Evolutionary conservation across 2,113 vertebrate genomes (phyloP).

Genomic region (Microcebus lehilahytsara): DNA sequence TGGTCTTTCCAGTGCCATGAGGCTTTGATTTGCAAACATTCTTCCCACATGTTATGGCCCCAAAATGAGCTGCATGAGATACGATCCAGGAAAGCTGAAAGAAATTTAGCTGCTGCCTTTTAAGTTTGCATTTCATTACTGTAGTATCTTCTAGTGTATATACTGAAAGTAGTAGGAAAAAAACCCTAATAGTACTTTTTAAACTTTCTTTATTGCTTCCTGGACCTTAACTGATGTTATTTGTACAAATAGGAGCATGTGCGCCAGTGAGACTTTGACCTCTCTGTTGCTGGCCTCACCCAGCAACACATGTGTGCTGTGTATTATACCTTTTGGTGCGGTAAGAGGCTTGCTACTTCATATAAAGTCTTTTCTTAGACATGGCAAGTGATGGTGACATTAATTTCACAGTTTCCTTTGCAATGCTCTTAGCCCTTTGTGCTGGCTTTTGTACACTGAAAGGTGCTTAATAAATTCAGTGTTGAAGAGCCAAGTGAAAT

Average conservation of each 20-base stretch:
- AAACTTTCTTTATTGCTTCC: not conserved
- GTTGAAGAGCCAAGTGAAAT: not conserved
- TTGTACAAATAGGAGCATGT: not conserved
- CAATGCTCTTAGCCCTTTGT: not conserved
- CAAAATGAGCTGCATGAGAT: not conserved
- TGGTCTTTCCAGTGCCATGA: not conserved
- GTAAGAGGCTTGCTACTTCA: not conserved
- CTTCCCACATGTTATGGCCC: not conserved
- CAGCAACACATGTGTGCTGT: not conserved
- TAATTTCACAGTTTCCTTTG: not conserved
- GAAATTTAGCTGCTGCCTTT: not conserved
- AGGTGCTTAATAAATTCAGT: not conserved
- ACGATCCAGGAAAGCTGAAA: not conserved
- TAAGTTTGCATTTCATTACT: conserved; percentile 32
- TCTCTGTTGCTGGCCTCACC: not conserved
- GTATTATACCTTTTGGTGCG: not conserved
- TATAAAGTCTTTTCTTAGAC: not conserved
- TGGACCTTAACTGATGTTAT: not conserved
- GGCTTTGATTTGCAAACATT: not conserved
- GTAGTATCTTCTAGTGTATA: not conserved
- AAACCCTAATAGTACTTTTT: not conserved
- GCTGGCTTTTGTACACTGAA: not conserved
- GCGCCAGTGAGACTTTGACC: not conserved
- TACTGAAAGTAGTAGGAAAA: not conserved
- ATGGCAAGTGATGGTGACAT: not conserved